Base-by-base conservation (phyloP, 30 jellyfish, hydroid and myxozoan genomes). In the Turritopsis dohrnii region DNA sequence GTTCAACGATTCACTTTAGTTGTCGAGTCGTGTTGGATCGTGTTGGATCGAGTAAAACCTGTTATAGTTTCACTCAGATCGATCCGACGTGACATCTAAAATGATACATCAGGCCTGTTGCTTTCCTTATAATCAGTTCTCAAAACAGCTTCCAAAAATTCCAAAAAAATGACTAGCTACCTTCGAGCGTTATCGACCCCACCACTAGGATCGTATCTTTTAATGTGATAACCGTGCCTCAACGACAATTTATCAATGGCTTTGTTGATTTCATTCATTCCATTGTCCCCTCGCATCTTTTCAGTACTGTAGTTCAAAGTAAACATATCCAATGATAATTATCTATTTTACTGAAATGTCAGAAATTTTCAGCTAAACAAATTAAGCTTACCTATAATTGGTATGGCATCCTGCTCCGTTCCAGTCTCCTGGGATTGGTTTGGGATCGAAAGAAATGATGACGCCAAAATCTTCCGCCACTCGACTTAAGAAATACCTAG, bases 401-500 rank as follows among this genome's bases (percentile, higher is more conserved):
- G 95, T 29, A 79, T 92, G 98, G 13, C 96, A 89, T 0, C 98
- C 98, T 54, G 98, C 98, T 26, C 98, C 98, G 83, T 92, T 92
- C 98, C 98, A 92, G 26, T 92, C 96, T 19, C 98, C 98, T 7
- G 95, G 95, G 89, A 92, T 92, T 41, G 98, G 98, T 77, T 92
- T 92, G 27, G 98, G 98, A 73, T 92, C 98, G 81, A 92, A 80
- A 0, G 96, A 83, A 20, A 92, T 96, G 74, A 92, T 86, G 19
- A 92, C 71, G 26, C 98, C 98, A 82, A 92, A 92, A 54, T 92
- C 98, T 76, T 92, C 98, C 18, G 96, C 96, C 52, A 92, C 98
- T 22, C 98, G 89, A 52, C 87, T 90, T 52, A 92, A 71, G 41
- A 92, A 82, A 76, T 82, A 92, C 52, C 98, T 53, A 21, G 96